These are phyloP conservation scores for Margarornis squamiger DNA, from an alignment of 2,797 vertebrate species.

Conservation along the genomic window DNA sequence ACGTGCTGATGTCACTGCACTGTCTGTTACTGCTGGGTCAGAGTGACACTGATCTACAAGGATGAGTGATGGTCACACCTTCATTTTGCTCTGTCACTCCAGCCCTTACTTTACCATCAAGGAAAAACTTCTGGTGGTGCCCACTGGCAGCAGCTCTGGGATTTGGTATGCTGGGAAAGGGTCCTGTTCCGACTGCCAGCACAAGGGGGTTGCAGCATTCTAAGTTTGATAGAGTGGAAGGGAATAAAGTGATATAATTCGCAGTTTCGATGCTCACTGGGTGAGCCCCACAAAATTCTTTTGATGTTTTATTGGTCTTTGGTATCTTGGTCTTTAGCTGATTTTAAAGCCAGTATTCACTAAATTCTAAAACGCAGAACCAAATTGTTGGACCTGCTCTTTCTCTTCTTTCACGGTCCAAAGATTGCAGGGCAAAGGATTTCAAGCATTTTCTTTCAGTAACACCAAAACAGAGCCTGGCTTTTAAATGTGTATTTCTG, in stretches of 20 bases:
- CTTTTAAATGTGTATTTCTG: background rate
- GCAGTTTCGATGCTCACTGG: background rate
- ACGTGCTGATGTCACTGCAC: background rate
- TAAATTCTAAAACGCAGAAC: background rate
- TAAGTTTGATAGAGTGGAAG: background rate
- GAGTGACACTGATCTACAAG: background rate
- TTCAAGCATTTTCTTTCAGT: background rate
- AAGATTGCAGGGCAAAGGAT: background rate
- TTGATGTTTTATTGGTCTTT: background rate
- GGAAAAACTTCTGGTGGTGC: background rate
- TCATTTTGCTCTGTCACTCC: background rate
- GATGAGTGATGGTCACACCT: background rate
- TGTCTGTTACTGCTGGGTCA: conserved; percentile 11
- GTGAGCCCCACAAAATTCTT: background rate
- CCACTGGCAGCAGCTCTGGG: background rate
- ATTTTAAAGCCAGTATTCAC: background rate
- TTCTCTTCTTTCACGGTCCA: background rate
- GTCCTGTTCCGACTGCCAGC: background rate
- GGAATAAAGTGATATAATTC: background rate
- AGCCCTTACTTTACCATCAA: background rate
- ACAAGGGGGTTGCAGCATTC: background rate
- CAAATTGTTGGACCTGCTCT: background rate
- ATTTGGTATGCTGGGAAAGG: background rate
- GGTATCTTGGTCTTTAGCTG: background rate
- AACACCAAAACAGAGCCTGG: background rate